Percentiles rank a stretch among this genome's conserved stretches.
Conservation (phyloP, 2,888 invertebrate genomes). For the Lepeophtheirus nordmannii region DNA sequence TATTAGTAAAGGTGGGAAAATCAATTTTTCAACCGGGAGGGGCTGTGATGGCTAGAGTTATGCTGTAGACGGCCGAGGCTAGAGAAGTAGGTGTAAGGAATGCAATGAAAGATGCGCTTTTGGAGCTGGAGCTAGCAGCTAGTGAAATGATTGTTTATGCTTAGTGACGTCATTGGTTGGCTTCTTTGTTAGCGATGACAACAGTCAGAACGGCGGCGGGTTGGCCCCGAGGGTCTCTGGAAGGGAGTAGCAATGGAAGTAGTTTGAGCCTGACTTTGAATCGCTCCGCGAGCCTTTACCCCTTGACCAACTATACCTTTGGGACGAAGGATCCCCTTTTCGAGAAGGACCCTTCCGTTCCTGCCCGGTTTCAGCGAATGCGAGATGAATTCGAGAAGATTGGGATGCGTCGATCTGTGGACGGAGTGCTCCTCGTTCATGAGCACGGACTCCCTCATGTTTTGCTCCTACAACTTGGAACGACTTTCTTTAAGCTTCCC, state of each 20-base stretch:
- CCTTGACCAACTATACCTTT: constrained; percentile 96
- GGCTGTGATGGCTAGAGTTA: too few species aligned
- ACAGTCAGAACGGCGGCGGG: background rate
- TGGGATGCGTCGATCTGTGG: constrained; percentile 76
- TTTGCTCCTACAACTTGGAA: constrained; percentile 83
- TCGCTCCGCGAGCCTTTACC: constrained; percentile 41
- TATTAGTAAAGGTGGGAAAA: too few species aligned
- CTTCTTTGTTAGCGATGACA: background rate
- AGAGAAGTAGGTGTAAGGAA: too few species aligned
- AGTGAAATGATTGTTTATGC: too few species aligned
- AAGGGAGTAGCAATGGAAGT: background rate
- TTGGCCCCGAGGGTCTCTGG: background rate
- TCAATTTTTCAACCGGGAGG: too few species aligned
- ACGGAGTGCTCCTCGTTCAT: constrained; percentile 79
- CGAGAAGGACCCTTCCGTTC: constrained; percentile 96
- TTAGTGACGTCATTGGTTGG: too few species aligned
- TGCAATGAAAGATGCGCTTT: too few species aligned
- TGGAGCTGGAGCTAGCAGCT: too few species aligned
- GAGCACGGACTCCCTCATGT: constrained; percentile 97
- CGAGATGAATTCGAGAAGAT: constrained; percentile 92
- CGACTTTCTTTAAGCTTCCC: constrained; percentile 96
- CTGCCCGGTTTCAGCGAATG: constrained; percentile 94
- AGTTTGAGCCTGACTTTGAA: constrained; percentile 19
- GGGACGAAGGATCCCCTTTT: constrained; percentile 97
- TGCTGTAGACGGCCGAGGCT: too few species aligned